These are phyloP conservation scores for Hydriomena furcata DNA, from an alignment of 2,888 invertebrate genomes.

Conservation along the genomic window DNA sequence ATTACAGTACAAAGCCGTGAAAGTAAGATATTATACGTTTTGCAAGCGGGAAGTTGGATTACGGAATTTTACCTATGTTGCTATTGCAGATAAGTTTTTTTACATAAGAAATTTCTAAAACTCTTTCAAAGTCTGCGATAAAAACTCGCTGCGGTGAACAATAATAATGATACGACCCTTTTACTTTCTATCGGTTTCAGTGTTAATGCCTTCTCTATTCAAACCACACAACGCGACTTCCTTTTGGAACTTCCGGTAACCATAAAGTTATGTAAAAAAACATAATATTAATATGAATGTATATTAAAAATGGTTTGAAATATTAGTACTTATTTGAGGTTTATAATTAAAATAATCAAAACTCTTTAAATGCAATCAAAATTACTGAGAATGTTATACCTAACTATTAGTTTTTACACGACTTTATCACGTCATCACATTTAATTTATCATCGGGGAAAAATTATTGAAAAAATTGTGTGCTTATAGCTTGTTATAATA, in stretches of 20 bases:
- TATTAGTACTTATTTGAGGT: no score
- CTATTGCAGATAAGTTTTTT: neutral
- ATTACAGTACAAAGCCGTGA: conserved; percentile 75
- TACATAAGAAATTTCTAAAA: no score
- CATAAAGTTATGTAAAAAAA: conserved; percentile 13
- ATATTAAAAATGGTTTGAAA: neutral
- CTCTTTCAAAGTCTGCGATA: no score
- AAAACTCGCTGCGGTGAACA: no score
- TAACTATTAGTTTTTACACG: no score
- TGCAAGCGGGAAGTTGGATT: conserved; percentile 62
- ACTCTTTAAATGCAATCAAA: no score
- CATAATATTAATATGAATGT: neutral
- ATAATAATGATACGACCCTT: no score
- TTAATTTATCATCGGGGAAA: no score
- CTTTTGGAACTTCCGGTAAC: conserved; percentile 51
- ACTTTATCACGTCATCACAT: no score
- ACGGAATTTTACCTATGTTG: conserved; percentile 42
- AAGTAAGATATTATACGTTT: conserved; percentile 69
- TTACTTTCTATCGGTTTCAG: neutral
- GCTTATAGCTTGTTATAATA: neutral
- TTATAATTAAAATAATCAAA: no score
- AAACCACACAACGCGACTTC: conserved; percentile 44
- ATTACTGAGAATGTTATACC: no score
- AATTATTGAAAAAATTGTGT: no score
- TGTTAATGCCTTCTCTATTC: conserved; percentile 18